Base-by-base conservation (phyloP, 2,888 invertebrate species). In the Schrankia costaestrigalis region DNA sequence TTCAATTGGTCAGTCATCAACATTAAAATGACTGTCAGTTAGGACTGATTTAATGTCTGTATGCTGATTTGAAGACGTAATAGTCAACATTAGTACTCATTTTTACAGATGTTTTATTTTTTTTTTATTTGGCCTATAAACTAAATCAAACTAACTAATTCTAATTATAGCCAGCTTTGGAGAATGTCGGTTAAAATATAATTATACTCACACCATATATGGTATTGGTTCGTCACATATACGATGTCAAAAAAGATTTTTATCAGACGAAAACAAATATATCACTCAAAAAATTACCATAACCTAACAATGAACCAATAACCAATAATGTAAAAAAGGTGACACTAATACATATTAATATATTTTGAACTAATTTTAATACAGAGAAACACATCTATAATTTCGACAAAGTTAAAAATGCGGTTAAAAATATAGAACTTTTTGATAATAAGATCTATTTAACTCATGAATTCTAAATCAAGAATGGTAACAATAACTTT, bases 331-430 rank as follows among this genome's bases (percentile, higher is more conserved):
- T 76, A 72, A 68, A 75, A 77, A 75, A 72, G 68, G 70, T 76
- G 80, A 75, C 77, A 73, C 78, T 79, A 78, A 80, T 81, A 78
- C 78, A 81, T 79, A 81, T 81, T 81, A 80, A 81, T 79, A 76
- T 60, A 70, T 73, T 73, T 69, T 42, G 65, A 75, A 78, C 79
- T 74, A 77, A 80, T 80, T 78, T 77, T 73, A 73, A 79, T 71
- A 66, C 68, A 68, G 56, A 66, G 59, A 62, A 67, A 63, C 63
- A 65, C 63, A 62, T 69, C 67, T 72, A 66, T 64, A 46, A 48
- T 54, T 54, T 51, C 53, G 41, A 55, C 56, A 51, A 39, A 26
- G 3, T 26, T 42, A 29, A 5, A 28, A 38, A 35, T 55, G 1
- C 30, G 0, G 4, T 18, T 9, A 3, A 29, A 8, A 2, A 30